A percentile compares a stretch with the other conserved stretches of the same genome.
Evolutionary conservation across 2,797 vertebrate genomes (phyloP).

Genomic region (Okamejei kenojei): DNA sequence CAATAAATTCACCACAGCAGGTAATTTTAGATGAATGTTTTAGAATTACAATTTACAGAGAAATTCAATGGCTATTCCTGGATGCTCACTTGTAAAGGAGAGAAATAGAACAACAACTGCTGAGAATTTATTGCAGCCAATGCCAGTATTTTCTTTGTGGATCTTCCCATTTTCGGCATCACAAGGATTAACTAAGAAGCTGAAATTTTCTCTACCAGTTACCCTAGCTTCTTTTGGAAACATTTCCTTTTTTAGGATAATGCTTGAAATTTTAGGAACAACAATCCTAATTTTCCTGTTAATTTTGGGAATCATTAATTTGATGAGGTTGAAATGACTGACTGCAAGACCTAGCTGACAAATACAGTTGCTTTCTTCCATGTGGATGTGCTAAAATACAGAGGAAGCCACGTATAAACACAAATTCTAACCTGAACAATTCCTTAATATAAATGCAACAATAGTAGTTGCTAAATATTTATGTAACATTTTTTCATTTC

Average conservation of each 20-base stretch:
- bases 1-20: not conserved
- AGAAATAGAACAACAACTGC: not conserved
- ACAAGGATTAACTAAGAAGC: not conserved
- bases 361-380: not conserved
- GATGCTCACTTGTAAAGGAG: not conserved
- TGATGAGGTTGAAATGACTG: not conserved
- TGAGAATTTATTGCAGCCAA: not conserved
- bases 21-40: not conserved
- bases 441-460: not conserved
- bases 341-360: not conserved
- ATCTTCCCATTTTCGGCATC: not conserved
- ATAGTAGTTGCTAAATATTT: not conserved
- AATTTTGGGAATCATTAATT: not conserved
- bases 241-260: not conserved
- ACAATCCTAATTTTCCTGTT: not conserved
- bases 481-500: not conserved
- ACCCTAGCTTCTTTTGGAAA: not conserved
- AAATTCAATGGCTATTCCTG: not conserved
- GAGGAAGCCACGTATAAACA: not conserved
- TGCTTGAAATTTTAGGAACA: not conserved
- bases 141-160: not conserved
- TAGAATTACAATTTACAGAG: not conserved
- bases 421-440: not conserved
- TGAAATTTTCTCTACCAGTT: not conserved
- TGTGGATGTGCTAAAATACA: not conserved